Base-by-base conservation (phyloP, 2,113 vertebrate species). In the Seriola rivoliana region DNA sequence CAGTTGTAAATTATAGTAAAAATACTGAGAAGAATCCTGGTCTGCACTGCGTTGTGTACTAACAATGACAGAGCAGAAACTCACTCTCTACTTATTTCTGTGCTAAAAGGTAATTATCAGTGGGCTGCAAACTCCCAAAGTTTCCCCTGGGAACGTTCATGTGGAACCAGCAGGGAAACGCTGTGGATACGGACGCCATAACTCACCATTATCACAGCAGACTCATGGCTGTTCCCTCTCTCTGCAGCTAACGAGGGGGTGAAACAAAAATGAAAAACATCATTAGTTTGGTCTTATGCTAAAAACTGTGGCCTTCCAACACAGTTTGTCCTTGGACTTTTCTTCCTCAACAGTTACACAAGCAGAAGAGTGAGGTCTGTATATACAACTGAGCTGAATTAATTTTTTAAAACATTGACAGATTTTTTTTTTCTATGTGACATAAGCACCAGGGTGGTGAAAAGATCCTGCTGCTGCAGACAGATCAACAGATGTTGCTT, bases 131-230 rank as follows among this genome's bases (percentile, higher is more conserved):
- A 50, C 88, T 83, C 79, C 38, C n/a, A 44, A 40, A 73, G 75
- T 71, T 52, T 67, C 68, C 80, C 71, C 69, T 34, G 79, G 75
- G 87, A 88, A 88, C 58, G 19, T 85, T 91, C 63, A 87, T 83
- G 89, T 79, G 88, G 84, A 92, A 88, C 87, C 82, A 76, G 85
- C 67, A 38, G 77, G 75, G 71, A 87, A 75, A 82, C 25, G 34
- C 60, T 34, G 63, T 60, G 75, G 58, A 71, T 65, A 73, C 55
- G 7, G 60, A 25, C 32, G 5, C 81, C 69, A 93, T 93, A 90
- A 93, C 94, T 95, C 90, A 95, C 94, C 94, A 95, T 95, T 92
- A 94, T 94, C 85, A 87, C 76, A 65, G 85, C 72, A 77, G 87
- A 91, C 54, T 82, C 93, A 92, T 94, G 82, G 82, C 88, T 72